Evolutionary conservation across 2,113 vertebrate species (phyloP), one percentile per base, ranked within the genome.

Genomic region (Seriola quinqueradiata): DNA sequence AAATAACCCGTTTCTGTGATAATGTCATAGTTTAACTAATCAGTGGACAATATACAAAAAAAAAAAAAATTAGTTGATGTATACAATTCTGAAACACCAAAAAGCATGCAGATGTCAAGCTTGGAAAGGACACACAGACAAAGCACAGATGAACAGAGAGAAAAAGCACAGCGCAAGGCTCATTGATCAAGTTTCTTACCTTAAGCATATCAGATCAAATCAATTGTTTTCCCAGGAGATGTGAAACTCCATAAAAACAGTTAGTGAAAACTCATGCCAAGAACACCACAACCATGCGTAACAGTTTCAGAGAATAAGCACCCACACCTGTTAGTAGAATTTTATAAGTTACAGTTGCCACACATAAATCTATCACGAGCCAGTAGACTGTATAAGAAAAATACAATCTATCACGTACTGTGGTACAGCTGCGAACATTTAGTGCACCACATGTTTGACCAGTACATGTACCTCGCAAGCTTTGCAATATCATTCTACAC

Each of bases 171-270:
- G 94, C 81, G 23, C 77, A 93, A 94, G 89, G 89, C 90, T 85
- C 76, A 57, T 82, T 66, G 61, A 81, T 74, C 75, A 81, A 34
- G 42, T 82, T 76, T 89, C 87, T 92, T 91, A 91, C 90, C 89
- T 92, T 70, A 52, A 68, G 84, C 5, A 82, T 52, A 74, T 85
- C 71, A 85, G 74, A 83, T 87, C 81, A 84, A 85, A 90, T 81
- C 79, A 88, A 90, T 84, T 86, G 80, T 89, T 84, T 91, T 91
- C 94, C 96, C 97, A 97, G 89, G 95, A 97, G 97, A 97, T 98
- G 97, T 97, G 97, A 97, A 95, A 96, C 97, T 97, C 97, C 96
- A 92, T 95, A 95, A 91, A 94, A 88, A 91, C 88, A 65, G 85
- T 96, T 95, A 97, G 93, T 95, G 77, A 95, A 95, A 94, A 90